A percentile compares a stretch with the other conserved stretches of the same genome.
Evolutionary conservation across 2,888 invertebrate species (phyloP).

Genomic region (Apodemia zela): DNA sequence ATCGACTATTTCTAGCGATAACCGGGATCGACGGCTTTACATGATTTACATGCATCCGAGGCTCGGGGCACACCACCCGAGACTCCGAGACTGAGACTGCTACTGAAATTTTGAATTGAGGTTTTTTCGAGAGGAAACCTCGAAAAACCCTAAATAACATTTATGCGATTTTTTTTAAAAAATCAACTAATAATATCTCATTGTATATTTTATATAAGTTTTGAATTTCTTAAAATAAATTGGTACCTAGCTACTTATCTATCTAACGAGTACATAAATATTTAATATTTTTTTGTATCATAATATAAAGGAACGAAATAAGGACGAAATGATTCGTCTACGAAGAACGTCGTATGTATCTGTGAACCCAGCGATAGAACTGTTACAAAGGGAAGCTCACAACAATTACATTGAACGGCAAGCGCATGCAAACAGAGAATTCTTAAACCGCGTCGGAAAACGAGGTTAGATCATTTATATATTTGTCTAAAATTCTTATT

Average conservation of each 20-base stretch:
- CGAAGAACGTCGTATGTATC: slow-evolving; percentile 58
- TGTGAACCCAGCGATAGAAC: slow-evolving; percentile 61
- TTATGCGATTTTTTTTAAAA: too few relatives aligned
- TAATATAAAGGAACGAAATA: slow-evolving; percentile 48
- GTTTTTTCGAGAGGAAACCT: too few relatives aligned
- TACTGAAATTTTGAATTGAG: too few relatives aligned
- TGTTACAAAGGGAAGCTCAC: slow-evolving; percentile 54
- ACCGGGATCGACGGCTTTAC: too few relatives aligned
- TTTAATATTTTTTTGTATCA: slow-evolving; percentile 26
- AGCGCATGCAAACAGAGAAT: slow-evolving; percentile 54
- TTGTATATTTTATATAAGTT: too few relatives aligned
- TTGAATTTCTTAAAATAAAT: neutral
- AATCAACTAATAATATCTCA: too few relatives aligned
- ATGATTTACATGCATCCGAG: too few relatives aligned
- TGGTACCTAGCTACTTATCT: too few relatives aligned
- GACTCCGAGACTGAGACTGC: too few relatives aligned
- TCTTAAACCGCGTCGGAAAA: slow-evolving; percentile 61
- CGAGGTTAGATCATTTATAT: slow-evolving; percentile 52
- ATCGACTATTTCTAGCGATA: too few relatives aligned
- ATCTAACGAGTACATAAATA: neutral
- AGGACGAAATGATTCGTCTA: slow-evolving; percentile 42
- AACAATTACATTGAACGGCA: slow-evolving; percentile 50
- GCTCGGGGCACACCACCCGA: too few relatives aligned
- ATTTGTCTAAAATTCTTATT: neutral
- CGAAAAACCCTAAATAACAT: too few relatives aligned